These are phyloP conservation scores for Syngnathoides biaculeatus DNA, from an alignment of 2,113 vertebrate genomes.

Conservation along the genomic window DNA sequence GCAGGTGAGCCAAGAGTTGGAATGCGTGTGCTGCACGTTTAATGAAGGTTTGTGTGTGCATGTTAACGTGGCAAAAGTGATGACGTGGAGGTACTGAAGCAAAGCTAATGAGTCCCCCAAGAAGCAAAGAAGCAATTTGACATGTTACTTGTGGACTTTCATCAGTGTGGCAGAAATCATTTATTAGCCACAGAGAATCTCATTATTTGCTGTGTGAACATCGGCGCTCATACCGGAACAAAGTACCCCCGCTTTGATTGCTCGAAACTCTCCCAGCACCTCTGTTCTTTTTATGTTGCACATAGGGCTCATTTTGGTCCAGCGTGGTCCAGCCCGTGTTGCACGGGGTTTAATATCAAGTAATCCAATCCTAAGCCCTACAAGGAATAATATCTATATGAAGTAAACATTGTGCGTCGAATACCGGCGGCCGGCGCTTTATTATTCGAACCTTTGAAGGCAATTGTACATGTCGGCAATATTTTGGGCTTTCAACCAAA, in stretches of 20 bases:
- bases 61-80: background rate
- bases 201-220: constrained; percentile 30
- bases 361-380: background rate
- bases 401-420: constrained; percentile 1
- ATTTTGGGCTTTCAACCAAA: background rate
- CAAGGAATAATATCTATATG: background rate
- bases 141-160: constrained; percentile 21
- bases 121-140: constrained; percentile 10
- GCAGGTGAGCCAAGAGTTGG: constrained; percentile 75
- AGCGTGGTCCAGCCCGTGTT: background rate
- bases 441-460: constrained; percentile 1
- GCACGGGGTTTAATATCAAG: constrained; percentile 14
- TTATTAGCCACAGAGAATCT: constrained; percentile 27
- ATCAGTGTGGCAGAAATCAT: constrained; percentile 25
- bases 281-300: background rate
- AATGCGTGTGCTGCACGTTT: constrained; percentile 1
- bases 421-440: background rate
- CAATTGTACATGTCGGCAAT: constrained; percentile 7
- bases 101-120: constrained; percentile 26
- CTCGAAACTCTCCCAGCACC: constrained; percentile 24
- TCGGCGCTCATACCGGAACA: constrained; percentile 9
- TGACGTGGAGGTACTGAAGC: constrained; percentile 20
- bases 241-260: constrained; percentile 5
- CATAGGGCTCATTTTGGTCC: constrained; percentile 3
- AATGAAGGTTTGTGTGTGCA: constrained; percentile 6